Percentiles rank a stretch among this genome's conserved stretches.
These are phyloP conservation scores for Epizoanthus stellaris DNA, from an alignment of 92 coral and sea anemone genomes.

Conservation along the genomic window DNA sequence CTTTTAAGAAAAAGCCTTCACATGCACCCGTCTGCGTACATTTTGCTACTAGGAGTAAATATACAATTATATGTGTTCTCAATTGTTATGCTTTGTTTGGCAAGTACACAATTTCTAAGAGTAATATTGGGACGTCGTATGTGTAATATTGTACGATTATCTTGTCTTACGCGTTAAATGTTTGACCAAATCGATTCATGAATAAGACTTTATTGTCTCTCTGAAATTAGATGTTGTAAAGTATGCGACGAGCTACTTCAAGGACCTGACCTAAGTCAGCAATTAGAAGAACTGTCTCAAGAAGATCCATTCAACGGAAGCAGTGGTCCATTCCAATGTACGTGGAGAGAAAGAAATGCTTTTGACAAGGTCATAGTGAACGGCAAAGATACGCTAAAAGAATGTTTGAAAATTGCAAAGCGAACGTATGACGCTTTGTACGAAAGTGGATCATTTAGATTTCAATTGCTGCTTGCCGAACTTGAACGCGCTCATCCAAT, in stretches of 20 bases:
- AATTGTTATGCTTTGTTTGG: no score
- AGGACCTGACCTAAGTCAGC: not conserved
- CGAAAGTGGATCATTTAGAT: not conserved
- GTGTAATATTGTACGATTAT: no score
- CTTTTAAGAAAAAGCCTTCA: no score
- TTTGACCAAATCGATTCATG: no score
- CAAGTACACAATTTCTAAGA: no score
- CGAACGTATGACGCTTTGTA: not conserved
- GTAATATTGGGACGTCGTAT: no score
- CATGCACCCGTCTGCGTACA: no score
- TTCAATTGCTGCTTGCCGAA: not conserved
- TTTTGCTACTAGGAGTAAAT: no score
- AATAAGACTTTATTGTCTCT: not conserved
- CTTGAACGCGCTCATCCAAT: constrained; percentile 11
- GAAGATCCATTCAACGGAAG: constrained; percentile 2
- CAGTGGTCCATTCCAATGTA: not conserved
- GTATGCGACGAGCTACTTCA: not conserved
- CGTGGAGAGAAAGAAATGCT: not conserved
- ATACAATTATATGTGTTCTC: no score
- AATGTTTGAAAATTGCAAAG: not conserved
- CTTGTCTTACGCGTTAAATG: no score
- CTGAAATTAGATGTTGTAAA: not conserved
- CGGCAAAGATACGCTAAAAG: not conserved
- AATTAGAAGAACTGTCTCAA: not conserved
- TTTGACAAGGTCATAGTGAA: not conserved